These are phyloP conservation scores for Australoheros scitulus DNA, from an alignment of 2,113 vertebrate species.

Conservation along the genomic window DNA sequence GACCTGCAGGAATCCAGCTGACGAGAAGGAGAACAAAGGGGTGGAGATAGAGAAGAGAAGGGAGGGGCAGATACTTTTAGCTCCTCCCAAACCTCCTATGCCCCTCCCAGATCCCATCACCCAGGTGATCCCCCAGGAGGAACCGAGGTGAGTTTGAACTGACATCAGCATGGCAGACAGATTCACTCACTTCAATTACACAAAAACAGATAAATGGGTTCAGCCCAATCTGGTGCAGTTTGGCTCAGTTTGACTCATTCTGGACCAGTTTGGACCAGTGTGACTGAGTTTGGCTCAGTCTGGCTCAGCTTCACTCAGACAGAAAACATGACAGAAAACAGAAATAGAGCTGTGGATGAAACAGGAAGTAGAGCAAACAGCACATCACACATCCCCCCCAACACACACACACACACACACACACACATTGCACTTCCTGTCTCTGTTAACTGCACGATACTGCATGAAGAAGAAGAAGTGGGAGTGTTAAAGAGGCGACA, in stretches of 20 bases:
- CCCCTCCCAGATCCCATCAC: constrained; percentile 71
- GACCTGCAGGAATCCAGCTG: neutral
- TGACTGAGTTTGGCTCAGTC: neutral
- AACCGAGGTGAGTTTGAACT: constrained; percentile 19
- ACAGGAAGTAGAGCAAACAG: constrained; percentile 35
- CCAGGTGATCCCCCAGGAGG: neutral
- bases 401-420: neutral
- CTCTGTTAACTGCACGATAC: neutral
- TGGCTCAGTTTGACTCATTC: neutral
- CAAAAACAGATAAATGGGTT: neutral
- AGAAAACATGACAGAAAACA: neutral
- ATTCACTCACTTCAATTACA: neutral
- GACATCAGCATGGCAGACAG: neutral
- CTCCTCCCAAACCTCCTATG: constrained; percentile 87
- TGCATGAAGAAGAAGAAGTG: constrained; percentile 10
- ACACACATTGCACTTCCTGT: constrained; percentile 35
- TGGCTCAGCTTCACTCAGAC: neutral
- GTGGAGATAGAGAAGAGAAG: no score
- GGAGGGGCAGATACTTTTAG: neutral
- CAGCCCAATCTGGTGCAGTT: neutral
- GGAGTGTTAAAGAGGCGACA: neutral
- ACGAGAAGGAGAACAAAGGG: neutral
- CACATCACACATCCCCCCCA: neutral
- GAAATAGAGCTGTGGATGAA: constrained; percentile 30
- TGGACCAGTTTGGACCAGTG: neutral